Conservation (phyloP, 1,140 invertebrate genomes). For the Medauroidea extradentata region DNA sequence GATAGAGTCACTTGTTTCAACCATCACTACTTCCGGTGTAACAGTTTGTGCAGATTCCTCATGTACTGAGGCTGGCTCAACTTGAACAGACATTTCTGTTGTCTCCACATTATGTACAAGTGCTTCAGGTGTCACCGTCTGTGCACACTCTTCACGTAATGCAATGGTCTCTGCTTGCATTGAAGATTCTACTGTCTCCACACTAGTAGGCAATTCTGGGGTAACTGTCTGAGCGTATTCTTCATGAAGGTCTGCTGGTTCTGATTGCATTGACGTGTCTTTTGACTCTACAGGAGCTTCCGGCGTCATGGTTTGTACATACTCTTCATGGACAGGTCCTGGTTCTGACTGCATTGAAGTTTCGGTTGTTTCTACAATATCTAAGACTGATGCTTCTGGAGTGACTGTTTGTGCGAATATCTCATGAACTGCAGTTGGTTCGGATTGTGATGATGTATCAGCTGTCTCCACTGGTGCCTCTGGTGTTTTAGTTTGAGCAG, state of each 20-base stretch:
- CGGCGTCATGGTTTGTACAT: neutral
- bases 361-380: constrained; percentile 36
- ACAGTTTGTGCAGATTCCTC: constrained; percentile 2
- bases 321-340: neutral
- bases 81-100: too few species aligned
- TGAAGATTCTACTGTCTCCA: neutral
- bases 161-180: neutral
- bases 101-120: too few species aligned
- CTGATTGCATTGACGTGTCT: neutral
- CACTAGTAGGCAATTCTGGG: neutral
- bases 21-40: neutral
- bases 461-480: constrained; percentile 6
- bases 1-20: constrained; percentile 1
- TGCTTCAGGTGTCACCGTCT: neutral
- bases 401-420: constrained; percentile 12
- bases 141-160: neutral
- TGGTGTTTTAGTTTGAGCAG: constrained; percentile 22
- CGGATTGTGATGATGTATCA: constrained; percentile 5
- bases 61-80: neutral
- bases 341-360: constrained; percentile 21
- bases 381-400: constrained; percentile 18
- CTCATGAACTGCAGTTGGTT: constrained; percentile 1
- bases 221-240: constrained; percentile 1
- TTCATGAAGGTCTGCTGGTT: neutral
- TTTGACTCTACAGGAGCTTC: neutral